A percentile compares a stretch with the other conserved stretches of the same genome.
Evolutionary conservation across 2,113 vertebrate genomes (phyloP).

Genomic region (Nesogale talazaci): DNA sequence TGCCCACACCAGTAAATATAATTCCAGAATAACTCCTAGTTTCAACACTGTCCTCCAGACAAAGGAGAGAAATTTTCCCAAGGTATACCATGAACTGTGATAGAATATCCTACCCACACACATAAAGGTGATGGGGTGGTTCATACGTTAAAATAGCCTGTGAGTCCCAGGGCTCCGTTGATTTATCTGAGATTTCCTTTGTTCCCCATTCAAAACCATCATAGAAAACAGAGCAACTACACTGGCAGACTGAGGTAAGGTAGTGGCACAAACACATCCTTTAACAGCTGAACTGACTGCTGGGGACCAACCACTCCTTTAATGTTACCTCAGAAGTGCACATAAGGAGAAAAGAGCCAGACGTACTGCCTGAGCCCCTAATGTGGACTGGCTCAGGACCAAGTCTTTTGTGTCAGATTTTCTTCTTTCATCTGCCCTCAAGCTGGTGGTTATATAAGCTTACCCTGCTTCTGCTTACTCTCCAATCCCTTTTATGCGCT

Average conservation of each 20-base stretch:
- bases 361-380: neutral
- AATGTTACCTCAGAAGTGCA: constrained; percentile 12
- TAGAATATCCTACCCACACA: neutral
- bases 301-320: neutral
- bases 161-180: constrained; percentile 15
- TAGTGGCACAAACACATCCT: constrained; percentile 23
- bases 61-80: neutral
- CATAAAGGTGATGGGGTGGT: neutral
- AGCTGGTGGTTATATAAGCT: neutral
- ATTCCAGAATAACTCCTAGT: neutral
- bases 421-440: constrained; percentile 48
- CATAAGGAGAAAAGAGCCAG: constrained; percentile 23
- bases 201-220: neutral
- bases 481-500: constrained; percentile 49
- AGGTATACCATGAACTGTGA: neutral
- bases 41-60: neutral
- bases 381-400: neutral
- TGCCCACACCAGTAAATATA: neutral
- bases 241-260: neutral
- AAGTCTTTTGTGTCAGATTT: neutral
- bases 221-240: constrained; percentile 17
- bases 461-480: constrained; percentile 29
- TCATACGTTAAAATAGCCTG: neutral
- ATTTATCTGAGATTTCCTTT: neutral
- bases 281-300: neutral